These are phyloP conservation scores for Azorinus chamasolen DNA, from an alignment of 2,888 invertebrate species.

Conservation along the genomic window DNA sequence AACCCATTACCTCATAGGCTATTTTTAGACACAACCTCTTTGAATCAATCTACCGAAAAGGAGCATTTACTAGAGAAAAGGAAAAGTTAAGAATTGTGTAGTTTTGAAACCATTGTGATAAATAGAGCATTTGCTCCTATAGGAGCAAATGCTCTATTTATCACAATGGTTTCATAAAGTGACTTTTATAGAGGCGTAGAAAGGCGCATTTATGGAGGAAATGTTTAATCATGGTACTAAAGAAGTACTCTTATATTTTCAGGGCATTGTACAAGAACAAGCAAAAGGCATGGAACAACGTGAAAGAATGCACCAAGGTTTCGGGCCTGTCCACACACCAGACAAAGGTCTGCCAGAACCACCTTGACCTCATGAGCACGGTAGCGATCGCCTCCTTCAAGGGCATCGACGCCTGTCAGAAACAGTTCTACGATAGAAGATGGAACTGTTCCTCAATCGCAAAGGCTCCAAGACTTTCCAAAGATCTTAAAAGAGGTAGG, in stretches of 20 bases:
- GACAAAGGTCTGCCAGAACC: constrained; percentile 79
- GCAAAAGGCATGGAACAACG: constrained; percentile 79
- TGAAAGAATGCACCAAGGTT: constrained; percentile 81
- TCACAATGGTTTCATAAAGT: too few relatives aligned
- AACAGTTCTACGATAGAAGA: constrained; percentile 90
- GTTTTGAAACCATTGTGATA: too few relatives aligned
- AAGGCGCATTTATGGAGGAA: too few relatives aligned
- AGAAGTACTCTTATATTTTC: constrained; percentile 66
- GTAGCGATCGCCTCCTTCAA: constrained; percentile 91
- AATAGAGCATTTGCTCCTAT: too few relatives aligned
- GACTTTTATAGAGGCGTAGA: too few relatives aligned
- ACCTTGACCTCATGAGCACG: constrained; percentile 89
- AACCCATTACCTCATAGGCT: too few relatives aligned
- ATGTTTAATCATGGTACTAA: too few relatives aligned
- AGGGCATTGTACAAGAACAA: constrained; percentile 82
- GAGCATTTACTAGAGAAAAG: too few relatives aligned
- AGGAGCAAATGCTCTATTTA: too few relatives aligned
- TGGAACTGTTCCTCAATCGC: constrained; percentile 95
- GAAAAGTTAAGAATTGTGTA: too few relatives aligned
- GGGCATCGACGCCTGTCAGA: constrained; percentile 90
- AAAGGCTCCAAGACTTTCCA: constrained; percentile 91
- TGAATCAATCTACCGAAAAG: too few relatives aligned
- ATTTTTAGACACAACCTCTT: too few relatives aligned
- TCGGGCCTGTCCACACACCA: constrained; percentile 79
- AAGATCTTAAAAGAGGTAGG: constrained; percentile 92